These are phyloP conservation scores for Rhagonycha lutea DNA, from an alignment of 2,888 invertebrate genomes.

Conservation along the genomic window DNA sequence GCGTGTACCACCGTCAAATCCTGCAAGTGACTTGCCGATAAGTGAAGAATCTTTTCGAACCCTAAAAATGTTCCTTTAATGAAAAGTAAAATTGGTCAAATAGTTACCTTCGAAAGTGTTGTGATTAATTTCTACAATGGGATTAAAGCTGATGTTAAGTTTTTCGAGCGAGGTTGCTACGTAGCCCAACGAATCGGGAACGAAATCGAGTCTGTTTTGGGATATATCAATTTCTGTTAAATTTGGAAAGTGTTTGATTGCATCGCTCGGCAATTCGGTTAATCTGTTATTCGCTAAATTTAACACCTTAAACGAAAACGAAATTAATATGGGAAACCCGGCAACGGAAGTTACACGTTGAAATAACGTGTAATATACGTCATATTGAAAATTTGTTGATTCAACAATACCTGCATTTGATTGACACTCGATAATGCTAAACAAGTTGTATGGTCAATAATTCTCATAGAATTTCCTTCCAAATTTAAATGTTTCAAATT, in stretches of 20 bases:
- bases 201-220: constrained; percentile 62
- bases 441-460: constrained; percentile 64
- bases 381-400: too few relatives aligned
- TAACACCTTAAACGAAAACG: constrained; percentile 40
- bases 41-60: constrained; percentile 58
- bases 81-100: constrained; percentile 10
- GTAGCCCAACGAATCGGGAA: constrained; percentile 62
- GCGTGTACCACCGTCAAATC: constrained; percentile 58
- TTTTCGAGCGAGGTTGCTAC: constrained; percentile 61
- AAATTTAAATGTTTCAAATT: constrained; percentile 63
- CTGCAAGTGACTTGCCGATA: constrained; percentile 66
- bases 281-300: constrained; percentile 60
- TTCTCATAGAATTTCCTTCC: constrained; percentile 65
- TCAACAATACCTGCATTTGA: constrained; percentile 60
- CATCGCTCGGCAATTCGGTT: constrained; percentile 59
- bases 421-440: constrained; percentile 61
- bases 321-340: not conserved
- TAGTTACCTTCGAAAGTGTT: constrained; percentile 63
- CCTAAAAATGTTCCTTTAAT: constrained; percentile 50
- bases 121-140: constrained; percentile 61
- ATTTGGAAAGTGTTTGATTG: constrained; percentile 58
- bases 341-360: not conserved
- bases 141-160: constrained; percentile 66
- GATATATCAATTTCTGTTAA: constrained; percentile 64
- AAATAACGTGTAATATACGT: too few relatives aligned